Evolutionary conservation across 2,888 invertebrate genomes (phyloP), one percentile per base, ranked within the genome.

Genomic region (Cantharis rufa): DNA sequence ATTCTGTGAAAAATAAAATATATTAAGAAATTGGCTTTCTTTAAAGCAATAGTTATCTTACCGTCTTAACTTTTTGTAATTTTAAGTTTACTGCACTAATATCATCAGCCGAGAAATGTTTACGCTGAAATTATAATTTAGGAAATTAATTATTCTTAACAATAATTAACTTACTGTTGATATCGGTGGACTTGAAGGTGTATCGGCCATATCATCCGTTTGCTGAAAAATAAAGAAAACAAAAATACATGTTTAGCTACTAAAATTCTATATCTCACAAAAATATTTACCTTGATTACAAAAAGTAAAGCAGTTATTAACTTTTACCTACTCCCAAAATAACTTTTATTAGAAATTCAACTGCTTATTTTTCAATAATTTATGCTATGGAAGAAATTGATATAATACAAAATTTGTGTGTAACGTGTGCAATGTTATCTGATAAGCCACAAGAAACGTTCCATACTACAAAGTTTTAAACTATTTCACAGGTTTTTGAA

Each of bases 11-110:
- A 48, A 7, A 0, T 7, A 48, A 48, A 48, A 28, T 48, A n/a
- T n/a, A 2, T 7, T n/a, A 7, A 48, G n/a, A n/a, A 7, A n/a
- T 48, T 1, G 13, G 32, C n/a, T 0, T 48, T 48, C n/a, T 7
- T 5, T 7, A 32, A 32, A n/a, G 1, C 13, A 32, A 13, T 1
- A n/a, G 4, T 1, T 32, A 13, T 5, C n/a, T n/a, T 48, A 48
- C 48, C 1, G 0, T n/a, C 3, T n/a, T 2, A n/a, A 48, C n/a
- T 48, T 48, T n/a, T n/a, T 48, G 5, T n/a, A 48, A n/a, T n/a
- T 48, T n/a, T n/a, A 0, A 3, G 48, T 9, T 48, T n/a, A n/a
- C 0, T 2, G 7, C 7, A 9, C n/a, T 1, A 5, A 9, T 0
- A 48, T 48, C 48, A 10, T 28, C 3, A 28, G 0, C 28, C 3